Base-by-base conservation (phyloP, 2,113 vertebrate species). In the Coreoperca whiteheadi region DNA sequence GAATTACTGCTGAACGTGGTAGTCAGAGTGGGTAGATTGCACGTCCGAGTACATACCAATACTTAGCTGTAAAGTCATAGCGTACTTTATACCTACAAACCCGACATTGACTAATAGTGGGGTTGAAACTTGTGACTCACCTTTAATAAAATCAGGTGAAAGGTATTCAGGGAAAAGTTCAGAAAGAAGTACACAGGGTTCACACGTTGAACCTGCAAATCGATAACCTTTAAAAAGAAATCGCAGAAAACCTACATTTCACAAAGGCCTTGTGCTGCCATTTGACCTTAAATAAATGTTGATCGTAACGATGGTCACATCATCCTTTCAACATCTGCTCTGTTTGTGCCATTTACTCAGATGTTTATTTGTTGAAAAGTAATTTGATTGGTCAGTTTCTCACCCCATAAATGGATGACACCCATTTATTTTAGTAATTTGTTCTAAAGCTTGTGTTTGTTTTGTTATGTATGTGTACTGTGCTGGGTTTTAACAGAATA, bases 141-240 rank as follows among this genome's bases (percentile, higher is more conserved):
- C 30, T 61, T 59, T 67, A 30, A n/a, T 4, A 53, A 57, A 88
- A 84, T 25, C 6, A 78, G 81, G 82, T 85, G 48, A 92, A 88
- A 65, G 83, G 88, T 90, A 72, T 83, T 68, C 4, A 57, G 84
- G 75, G 14, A 32, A 86, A 76, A 86, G 88, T 85, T 91, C 59
- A 77, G 50, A 37, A 11, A 32, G 28, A 79, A 37, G 67, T 34
- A 81, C 72, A 56, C 6, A 1, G 39, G 5, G 76, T 90, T 89
- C 53, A 68, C 57, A 20, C 0, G 14, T 21, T 74, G 16, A 82
- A 75, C 69, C 8, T n/a, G 51, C 11, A 48, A 75, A 72, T 75
- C 39, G 9, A 10, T 41, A 9, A 4, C 32, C 32, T 34, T 34
- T 34, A 34, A 34, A 34, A 68, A 79, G 74, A 88, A 74, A 68